Conservation (phyloP, 2,797 vertebrate species). For the Microctenopoma stevenorrisi region DNA sequence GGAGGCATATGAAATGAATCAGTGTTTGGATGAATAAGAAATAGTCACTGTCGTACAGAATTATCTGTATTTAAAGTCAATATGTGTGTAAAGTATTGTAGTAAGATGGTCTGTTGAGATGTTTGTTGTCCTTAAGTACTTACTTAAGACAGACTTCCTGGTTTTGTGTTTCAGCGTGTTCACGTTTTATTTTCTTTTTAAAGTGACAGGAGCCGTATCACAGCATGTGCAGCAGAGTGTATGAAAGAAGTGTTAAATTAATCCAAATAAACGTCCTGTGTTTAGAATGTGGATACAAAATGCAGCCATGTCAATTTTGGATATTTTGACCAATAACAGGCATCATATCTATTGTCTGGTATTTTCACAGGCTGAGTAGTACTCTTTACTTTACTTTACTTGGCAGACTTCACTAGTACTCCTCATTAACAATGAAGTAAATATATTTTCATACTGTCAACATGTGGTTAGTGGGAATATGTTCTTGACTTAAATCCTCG, state of each 20-base stretch:
- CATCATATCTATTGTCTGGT: not conserved
- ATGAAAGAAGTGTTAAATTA: not conserved
- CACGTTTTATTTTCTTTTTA: conserved; percentile 53
- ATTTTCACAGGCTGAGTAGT: no score
- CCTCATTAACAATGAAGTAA: no score
- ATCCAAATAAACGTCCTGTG: not conserved
- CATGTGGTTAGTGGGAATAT: not conserved
- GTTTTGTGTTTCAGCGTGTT: conserved; percentile 53
- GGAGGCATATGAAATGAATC: not conserved
- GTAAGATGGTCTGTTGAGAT: conserved; percentile 17
- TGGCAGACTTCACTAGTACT: no score
- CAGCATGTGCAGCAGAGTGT: not conserved
- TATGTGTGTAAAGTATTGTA: not conserved
- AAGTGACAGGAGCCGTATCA: conserved; percentile 41
- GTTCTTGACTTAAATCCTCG: not conserved
- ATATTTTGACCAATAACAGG: not conserved
- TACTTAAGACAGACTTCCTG: conserved; percentile 48
- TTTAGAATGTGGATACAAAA: not conserved
- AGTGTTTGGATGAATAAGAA: not conserved
- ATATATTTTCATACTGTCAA: not conserved
- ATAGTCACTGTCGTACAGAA: not conserved
- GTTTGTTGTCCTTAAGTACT: conserved; percentile 27
- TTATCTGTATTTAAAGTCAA: no score
- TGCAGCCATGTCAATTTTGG: not conserved
- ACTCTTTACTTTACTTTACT: no score